Evolutionary conservation across 2,797 vertebrate genomes (phyloP), one percentile per base, ranked within the genome.

Genomic region (Rousettus madagascariensis): DNA sequence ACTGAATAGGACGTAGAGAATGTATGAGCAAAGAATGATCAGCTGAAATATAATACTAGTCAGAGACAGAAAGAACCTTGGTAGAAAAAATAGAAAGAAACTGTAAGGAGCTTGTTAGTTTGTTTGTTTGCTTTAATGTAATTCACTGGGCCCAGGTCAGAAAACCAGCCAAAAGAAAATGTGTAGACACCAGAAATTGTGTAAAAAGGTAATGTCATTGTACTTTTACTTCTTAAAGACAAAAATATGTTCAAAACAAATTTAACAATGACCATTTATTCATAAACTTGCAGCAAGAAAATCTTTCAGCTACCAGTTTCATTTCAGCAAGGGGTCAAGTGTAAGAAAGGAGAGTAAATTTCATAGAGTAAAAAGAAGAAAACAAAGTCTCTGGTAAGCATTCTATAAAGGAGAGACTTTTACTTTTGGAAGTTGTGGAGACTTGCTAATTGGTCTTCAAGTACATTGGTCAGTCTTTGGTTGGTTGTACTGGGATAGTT

Each of bases 191-290:
- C 71, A 71, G 15, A 6, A 66, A 19, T 36, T 82, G 8, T 33
- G 38, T 5, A 57, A 72, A 59, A 82, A 68, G 7, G 16, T 59
- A 88, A 46, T 0, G 17, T 11, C 9, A 78, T 4, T 41, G n/a
- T 9, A 46, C 12, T 92, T 92, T 75, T 65, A 38, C n/a, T 94
- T 90, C n/a, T 51, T 82, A 87, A 86, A 36, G 28, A 78, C 65
- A 86, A 85, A 83, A 36, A 59, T 65, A 49, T 63, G 49, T 41
- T 61, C 46, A 36, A 89, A 15, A 72, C 55, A 91, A 59, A 63
- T 77, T 75, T 26, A 79, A 57, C 16, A 77, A 82, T 85, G 24
- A 24, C 9, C 55, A 4, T 36, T 61, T 66, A 30, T 63, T 66
- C 15, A 91, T 57, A 86, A 89, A n/a, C 15, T 71, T 82, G 28